Percentiles rank a stretch among this genome's conserved stretches.
Evolutionary conservation across 2,888 invertebrate genomes (phyloP).

Genomic region (Caenorhabditis sp.): DNA sequence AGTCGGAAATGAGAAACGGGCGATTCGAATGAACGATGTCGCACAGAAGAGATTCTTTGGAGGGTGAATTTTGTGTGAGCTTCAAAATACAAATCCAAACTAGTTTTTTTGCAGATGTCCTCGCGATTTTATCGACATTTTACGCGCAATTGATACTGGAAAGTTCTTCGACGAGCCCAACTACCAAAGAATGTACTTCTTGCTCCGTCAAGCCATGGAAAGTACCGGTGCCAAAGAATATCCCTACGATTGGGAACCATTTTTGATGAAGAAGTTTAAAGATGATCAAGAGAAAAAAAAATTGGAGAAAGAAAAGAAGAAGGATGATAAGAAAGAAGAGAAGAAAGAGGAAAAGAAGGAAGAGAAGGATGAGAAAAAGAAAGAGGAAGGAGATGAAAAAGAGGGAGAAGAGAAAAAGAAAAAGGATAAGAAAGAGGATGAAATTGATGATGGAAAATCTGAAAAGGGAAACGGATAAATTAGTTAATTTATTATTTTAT

Average conservation of each 20-base stretch:
- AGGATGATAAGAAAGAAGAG: conserved; percentile 14
- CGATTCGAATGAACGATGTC: conserved; percentile 40
- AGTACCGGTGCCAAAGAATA: conserved; percentile 40
- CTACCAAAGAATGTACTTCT: conserved; percentile 54
- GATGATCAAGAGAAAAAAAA: conserved; percentile 27
- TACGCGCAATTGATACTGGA: conserved; percentile 51
- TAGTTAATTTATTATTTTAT: conserved; percentile 3
- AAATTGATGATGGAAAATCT: conserved; percentile 22
- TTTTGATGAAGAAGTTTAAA: conserved; percentile 19
- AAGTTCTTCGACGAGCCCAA: conserved; percentile 63
- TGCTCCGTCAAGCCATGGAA: conserved; percentile 49
- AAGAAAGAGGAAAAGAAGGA: conserved; percentile 23
- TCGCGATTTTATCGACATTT: conserved; percentile 56
- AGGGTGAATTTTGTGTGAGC: conserved; percentile 22
- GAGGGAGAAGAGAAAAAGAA: conserved; percentile 12
- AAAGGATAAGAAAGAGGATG: conserved; percentile 11
- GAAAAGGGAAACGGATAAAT: not conserved
- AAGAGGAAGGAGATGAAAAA: not conserved
- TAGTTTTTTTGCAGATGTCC: conserved; percentile 39
- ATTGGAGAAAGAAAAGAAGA: conserved; percentile 15
- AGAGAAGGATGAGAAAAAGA: conserved; percentile 4
- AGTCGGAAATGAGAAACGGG: conserved; percentile 56
- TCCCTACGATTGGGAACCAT: conserved; percentile 37
- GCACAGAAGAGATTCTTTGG: conserved; percentile 57
- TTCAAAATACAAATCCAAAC: no score